A percentile compares a stretch with the other conserved stretches of the same genome.
Conservation (phyloP, 2,113 vertebrate genomes). For the Rhabdornis inornatus region DNA sequence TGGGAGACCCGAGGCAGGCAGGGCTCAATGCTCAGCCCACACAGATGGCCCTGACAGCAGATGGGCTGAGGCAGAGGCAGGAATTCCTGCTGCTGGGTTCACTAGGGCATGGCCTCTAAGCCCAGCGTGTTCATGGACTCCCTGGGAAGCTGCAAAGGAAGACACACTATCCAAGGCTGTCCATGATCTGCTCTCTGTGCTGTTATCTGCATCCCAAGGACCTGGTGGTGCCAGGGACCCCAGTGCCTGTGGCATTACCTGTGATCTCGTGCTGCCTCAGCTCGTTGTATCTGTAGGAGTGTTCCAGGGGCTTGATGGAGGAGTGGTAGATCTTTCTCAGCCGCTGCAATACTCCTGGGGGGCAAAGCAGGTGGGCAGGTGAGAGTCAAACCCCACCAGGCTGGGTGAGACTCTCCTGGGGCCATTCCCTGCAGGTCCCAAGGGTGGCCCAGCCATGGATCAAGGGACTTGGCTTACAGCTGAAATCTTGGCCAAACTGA, state of each 20-base stretch:
- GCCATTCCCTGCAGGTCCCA: neutral
- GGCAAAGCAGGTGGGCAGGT: neutral
- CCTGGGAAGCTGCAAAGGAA: neutral
- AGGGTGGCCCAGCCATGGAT: neutral
- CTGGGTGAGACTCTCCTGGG: neutral
- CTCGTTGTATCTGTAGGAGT: conserved; percentile 97
- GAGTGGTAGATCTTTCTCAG: conserved; percentile 93
- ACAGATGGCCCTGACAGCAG: conserved; percentile 49
- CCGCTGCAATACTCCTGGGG: conserved; percentile 79
- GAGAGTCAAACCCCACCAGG: neutral
- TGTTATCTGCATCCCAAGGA: neutral
- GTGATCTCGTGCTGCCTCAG: conserved; percentile 97
- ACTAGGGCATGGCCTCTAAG: neutral
- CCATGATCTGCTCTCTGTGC: neutral
- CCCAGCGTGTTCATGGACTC: neutral
- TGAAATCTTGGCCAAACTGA: neutral
- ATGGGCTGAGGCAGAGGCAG: neutral
- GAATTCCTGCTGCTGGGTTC: conserved; percentile 32
- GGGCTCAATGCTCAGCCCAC: neutral
- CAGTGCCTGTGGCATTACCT: conserved; percentile 69
- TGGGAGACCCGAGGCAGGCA: conserved; percentile 16
- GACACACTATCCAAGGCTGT: neutral
- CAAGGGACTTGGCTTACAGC: neutral
- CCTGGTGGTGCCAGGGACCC: neutral
- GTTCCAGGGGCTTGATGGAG: conserved; percentile 94